phyloP scores from a whole-genome alignment of 2,888 invertebrate species.

The Drosophila imparisetae region DNA sequence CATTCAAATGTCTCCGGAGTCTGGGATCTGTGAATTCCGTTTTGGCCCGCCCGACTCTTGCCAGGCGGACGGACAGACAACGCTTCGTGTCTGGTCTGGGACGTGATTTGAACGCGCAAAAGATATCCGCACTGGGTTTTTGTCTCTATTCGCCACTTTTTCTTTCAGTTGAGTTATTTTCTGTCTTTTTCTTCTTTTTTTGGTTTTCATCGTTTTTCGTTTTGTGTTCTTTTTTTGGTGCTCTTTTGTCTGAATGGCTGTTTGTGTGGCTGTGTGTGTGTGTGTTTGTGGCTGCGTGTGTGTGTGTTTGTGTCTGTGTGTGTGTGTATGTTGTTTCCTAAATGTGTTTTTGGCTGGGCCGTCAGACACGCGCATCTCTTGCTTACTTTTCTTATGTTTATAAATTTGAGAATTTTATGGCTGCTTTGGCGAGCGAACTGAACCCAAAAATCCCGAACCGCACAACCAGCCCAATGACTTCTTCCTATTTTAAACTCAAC shows the following conservation, averaged over 20 bases:
- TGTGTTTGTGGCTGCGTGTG: too few species aligned
- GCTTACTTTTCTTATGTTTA: conserved; percentile 66
- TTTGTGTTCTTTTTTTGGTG: conserved; percentile 18
- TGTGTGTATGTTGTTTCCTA: conserved; percentile 51
- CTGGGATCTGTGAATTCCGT: conserved; percentile 31
- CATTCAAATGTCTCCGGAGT: conserved; percentile 40
- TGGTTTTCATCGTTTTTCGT: conserved; percentile 16
- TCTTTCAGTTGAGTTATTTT: conserved; percentile 54
- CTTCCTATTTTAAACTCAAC: conserved; percentile 36
- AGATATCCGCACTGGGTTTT: conserved; percentile 58
- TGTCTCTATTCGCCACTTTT: conserved; percentile 56
- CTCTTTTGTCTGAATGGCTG: conserved; percentile 40
- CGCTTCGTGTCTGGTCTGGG: conserved; percentile 61
- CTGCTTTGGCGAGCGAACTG: conserved; percentile 31
- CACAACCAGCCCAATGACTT: conserved; percentile 21
- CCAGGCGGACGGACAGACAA: conserved; percentile 38
- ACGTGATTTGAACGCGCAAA: conserved; percentile 75
- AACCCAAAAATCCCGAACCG: conserved; percentile 40
- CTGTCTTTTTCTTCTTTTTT: conserved; percentile 13
- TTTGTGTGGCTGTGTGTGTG: conserved; percentile 23
- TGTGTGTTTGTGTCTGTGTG: background rate
- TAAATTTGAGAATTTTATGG: conserved; percentile 73
- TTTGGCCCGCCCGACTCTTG: conserved; percentile 1
- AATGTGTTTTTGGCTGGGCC: conserved; percentile 61
- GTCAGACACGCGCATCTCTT: conserved; percentile 61